These are phyloP conservation scores for Hanleya hanleyi DNA, from an alignment of 2,888 invertebrate genomes.

Conservation along the genomic window DNA sequence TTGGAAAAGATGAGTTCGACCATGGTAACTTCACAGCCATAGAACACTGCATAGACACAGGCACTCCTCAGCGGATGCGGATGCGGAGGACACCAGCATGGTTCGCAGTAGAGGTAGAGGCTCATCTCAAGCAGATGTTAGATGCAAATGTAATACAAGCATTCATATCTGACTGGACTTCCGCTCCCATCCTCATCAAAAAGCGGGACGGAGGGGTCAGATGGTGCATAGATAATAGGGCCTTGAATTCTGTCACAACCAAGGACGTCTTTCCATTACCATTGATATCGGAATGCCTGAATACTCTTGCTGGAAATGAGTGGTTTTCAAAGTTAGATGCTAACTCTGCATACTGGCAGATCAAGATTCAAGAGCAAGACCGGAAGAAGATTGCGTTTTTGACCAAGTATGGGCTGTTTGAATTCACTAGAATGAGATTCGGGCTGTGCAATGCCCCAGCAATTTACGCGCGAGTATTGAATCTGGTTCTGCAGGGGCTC, in stretches of 20 bases:
- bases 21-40: conserved; percentile 25
- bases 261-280: conserved; percentile 30
- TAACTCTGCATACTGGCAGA: conserved; percentile 35
- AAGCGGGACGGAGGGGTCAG: conserved; percentile 34
- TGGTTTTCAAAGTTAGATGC: conserved; percentile 32
- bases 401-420: conserved; percentile 38
- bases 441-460: conserved; percentile 42
- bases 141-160: conserved; percentile 26
- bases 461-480: conserved; percentile 31
- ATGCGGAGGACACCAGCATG: conserved; percentile 31
- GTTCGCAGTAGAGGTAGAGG: conserved; percentile 31
- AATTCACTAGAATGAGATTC: conserved; percentile 37
- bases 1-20: conserved; percentile 26
- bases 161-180: conserved; percentile 31
- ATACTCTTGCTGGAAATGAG: conserved; percentile 19
- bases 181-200: conserved; percentile 29
- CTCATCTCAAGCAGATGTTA: conserved; percentile 27
- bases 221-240: conserved; percentile 34
- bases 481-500: conserved; percentile 29
- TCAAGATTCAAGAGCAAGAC: conserved; percentile 24
- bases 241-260: conserved; percentile 22
- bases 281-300: conserved; percentile 25
- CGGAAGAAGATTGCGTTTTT: conserved; percentile 39
- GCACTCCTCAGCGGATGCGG: conserved; percentile 24
- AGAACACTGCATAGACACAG: conserved; percentile 37